phyloP scores from a whole-genome alignment of 2,888 invertebrate genomes.

The Tetheella fluctuosa region DNA sequence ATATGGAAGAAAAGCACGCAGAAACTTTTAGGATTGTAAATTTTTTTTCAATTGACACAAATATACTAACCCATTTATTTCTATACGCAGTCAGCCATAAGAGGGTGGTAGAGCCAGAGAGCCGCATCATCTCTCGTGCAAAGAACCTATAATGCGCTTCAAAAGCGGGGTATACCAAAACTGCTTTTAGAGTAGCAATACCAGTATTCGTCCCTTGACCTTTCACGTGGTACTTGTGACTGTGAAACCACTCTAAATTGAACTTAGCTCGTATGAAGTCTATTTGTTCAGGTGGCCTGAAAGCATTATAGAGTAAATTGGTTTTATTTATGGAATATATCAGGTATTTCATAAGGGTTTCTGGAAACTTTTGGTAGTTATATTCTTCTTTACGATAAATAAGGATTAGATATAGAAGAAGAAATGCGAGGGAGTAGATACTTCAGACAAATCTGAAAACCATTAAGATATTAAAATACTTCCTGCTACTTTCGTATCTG shows the following conservation, averaged over 20 bases:
- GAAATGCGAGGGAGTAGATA: background rate
- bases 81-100: conserved; percentile 72
- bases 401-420: background rate
- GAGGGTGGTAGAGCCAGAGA: conserved; percentile 69
- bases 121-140: conserved; percentile 85
- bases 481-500: background rate
- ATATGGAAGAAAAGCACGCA: too few relatives aligned
- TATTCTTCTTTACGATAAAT: too few relatives aligned
- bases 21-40: too few relatives aligned
- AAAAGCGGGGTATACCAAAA: conserved; percentile 83
- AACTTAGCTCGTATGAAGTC: conserved; percentile 61
- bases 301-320: conserved; percentile 24
- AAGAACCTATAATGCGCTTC: conserved; percentile 82
- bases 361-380: too few relatives aligned
- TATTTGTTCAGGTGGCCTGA: conserved; percentile 62
- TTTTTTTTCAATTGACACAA: too few relatives aligned
- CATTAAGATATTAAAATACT: too few relatives aligned
- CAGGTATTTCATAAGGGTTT: background rate
- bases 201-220: conserved; percentile 48
- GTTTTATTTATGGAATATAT: background rate
- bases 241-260: conserved; percentile 59
- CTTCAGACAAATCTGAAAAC: background rate
- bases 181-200: conserved; percentile 53
- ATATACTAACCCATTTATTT: conserved; percentile 64
- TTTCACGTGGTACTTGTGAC: conserved; percentile 60